A percentile compares a stretch with the other conserved stretches of the same genome.
Conservation (phyloP, 2,113 vertebrate species). For the Phyllostomus discolor region DNA sequence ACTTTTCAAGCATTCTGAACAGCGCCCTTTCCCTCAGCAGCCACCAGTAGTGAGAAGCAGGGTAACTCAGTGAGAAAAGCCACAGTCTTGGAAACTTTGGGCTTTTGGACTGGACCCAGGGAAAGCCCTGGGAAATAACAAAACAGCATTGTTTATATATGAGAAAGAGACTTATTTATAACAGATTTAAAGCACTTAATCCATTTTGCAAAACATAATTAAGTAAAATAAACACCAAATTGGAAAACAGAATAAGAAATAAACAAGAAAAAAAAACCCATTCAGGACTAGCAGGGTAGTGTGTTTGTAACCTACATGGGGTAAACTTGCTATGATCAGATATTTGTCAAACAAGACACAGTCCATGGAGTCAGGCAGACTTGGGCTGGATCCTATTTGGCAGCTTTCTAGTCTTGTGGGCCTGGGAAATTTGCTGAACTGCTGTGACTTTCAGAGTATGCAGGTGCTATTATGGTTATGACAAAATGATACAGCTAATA, state of each 20-base stretch:
- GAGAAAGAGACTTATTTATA: constrained; percentile 50
- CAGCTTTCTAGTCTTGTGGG: background rate
- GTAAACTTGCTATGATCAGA: background rate
- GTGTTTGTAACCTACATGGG: background rate
- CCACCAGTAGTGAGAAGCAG: background rate
- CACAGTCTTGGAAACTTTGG: background rate
- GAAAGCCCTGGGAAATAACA: constrained; percentile 61
- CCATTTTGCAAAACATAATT: constrained; percentile 55
- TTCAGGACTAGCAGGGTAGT: background rate
- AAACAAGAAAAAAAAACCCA: background rate
- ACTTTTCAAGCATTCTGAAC: background rate
- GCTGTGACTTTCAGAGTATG: background rate
- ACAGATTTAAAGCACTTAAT: constrained; percentile 62
- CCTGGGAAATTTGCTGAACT: background rate
- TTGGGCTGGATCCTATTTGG: background rate
- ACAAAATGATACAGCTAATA: background rate
- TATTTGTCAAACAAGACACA: background rate
- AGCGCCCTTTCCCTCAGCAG: background rate
- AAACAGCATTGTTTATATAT: constrained; percentile 26
- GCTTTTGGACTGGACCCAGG: constrained; percentile 48
- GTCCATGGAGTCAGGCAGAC: background rate
- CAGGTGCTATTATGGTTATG: background rate
- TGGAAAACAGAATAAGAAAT: constrained; percentile 47
- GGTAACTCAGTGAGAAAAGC: background rate
- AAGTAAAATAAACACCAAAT: constrained; percentile 65